These are phyloP conservation scores for Rhagophthalmus giganteus DNA, from an alignment of 2,888 invertebrate species.

Conservation along the genomic window DNA sequence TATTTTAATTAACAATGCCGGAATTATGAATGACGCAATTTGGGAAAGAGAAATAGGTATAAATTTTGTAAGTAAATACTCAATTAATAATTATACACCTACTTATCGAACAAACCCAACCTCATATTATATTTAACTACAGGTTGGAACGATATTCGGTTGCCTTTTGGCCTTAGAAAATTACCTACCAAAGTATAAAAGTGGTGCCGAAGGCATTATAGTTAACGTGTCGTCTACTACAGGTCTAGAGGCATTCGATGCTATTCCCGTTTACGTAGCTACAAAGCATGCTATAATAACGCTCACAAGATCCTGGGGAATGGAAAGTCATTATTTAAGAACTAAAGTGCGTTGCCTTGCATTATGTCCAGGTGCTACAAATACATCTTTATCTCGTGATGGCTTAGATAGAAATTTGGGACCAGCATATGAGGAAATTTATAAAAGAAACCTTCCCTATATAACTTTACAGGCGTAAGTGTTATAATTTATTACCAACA, in stretches of 20 bases:
- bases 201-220: constrained; percentile 56
- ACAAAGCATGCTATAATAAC: constrained; percentile 52
- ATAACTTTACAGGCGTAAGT: constrained; percentile 23
- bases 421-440: constrained; percentile 6
- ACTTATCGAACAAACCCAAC: constrained; percentile 6
- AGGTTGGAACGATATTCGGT: constrained; percentile 54
- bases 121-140: constrained; percentile 32
- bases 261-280: constrained; percentile 50
- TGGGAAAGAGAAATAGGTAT: constrained; percentile 36
- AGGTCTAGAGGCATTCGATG: constrained; percentile 46
- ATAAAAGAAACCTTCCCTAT: constrained; percentile 5
- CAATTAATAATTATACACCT: constrained; percentile 4
- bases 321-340: constrained; percentile 44
- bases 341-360: constrained; percentile 52
- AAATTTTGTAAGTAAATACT: constrained; percentile 33
- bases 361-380: constrained; percentile 53
- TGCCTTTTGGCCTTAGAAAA: constrained; percentile 53
- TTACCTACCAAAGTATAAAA: constrained; percentile 55
- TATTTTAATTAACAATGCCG: constrained; percentile 58
- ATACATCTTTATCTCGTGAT: constrained; percentile 45
- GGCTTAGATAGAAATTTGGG: constrained; percentile 17
- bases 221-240: constrained; percentile 57
- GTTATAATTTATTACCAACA: not conserved
- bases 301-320: constrained; percentile 42
- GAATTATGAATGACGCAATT: constrained; percentile 33